These are phyloP conservation scores for Lacanobia oleracea DNA, from an alignment of 2,888 invertebrate species.

Conservation along the genomic window DNA sequence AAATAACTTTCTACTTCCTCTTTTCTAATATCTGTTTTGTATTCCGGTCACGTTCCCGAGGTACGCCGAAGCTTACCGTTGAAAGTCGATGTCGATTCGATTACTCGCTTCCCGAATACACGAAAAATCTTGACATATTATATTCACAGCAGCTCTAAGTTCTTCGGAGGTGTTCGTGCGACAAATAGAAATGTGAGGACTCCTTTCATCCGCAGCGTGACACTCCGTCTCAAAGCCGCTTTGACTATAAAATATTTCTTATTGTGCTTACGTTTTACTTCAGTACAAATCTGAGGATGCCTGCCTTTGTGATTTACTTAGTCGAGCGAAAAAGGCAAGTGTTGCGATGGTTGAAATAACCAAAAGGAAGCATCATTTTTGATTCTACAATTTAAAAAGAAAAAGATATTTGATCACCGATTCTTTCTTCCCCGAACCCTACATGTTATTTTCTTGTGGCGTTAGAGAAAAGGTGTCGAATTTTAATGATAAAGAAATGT, in stretches of 20 bases:
- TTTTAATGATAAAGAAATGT: conserved; percentile 21
- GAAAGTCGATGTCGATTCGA: conserved; percentile 61
- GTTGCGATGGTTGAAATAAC: conserved; percentile 59
- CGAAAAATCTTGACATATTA: conserved; percentile 56
- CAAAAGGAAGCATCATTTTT: conserved; percentile 37
- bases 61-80: conserved; percentile 50
- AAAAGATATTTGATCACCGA: neutral
- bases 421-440: conserved; percentile 8
- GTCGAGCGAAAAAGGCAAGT: conserved; percentile 66
- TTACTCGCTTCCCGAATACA: conserved; percentile 55
- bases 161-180: conserved; percentile 65
- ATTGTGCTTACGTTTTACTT: conserved; percentile 72
- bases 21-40: conserved; percentile 70
- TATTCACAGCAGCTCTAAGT: conserved; percentile 56
- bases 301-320: conserved; percentile 70
- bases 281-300: conserved; percentile 68
- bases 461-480: neutral
- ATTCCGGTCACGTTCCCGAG: conserved; percentile 62
- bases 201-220: conserved; percentile 69
- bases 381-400: conserved; percentile 6
- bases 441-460: conserved; percentile 6
- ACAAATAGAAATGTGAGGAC: conserved; percentile 73
- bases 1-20: conserved; percentile 70
- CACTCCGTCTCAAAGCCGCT: conserved; percentile 68
- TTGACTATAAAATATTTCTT: conserved; percentile 78